These are phyloP conservation scores for Florisuga fusca DNA, from an alignment of 2,797 vertebrate species.

Conservation along the genomic window DNA sequence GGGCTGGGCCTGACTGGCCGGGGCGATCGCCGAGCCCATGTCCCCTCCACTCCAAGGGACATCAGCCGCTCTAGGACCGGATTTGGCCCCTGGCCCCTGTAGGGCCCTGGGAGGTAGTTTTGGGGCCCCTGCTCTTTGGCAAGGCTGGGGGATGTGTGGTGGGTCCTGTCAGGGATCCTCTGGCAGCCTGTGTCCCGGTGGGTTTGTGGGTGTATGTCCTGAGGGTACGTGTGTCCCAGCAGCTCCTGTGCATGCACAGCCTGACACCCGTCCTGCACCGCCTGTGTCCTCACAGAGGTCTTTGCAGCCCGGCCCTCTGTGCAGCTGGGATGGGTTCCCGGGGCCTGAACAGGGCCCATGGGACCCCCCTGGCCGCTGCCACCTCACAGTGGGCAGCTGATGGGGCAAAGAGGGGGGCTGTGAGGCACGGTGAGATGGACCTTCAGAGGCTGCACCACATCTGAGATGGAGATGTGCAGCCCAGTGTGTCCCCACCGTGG, in stretches of 20 bases:
- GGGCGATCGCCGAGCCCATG: fast-evolving
- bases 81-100: fast-evolving
- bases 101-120: too few relatives aligned
- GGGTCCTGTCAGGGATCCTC: neutral
- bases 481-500: fast-evolving
- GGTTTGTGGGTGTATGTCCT: neutral
- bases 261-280: fast-evolving
- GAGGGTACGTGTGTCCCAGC: neutral
- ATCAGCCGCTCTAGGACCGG: neutral
- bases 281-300: neutral
- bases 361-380: neutral
- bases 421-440: fast-evolving
- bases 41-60: neutral
- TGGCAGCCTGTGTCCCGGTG: too few relatives aligned
- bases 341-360: neutral
- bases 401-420: neutral
- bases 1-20: neutral
- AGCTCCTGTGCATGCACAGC: fast-evolving
- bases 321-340: neutral
- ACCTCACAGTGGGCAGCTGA: fast-evolving
- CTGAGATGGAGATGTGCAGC: neutral
- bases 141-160: fast-evolving
- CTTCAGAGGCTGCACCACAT: neutral
- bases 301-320: fast-evolving
- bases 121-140: fast-evolving